Evolutionary conservation across 2,113 vertebrate species (phyloP), one percentile per base, ranked within the genome.

Genomic region (Chloropsis hardwickii): DNA sequence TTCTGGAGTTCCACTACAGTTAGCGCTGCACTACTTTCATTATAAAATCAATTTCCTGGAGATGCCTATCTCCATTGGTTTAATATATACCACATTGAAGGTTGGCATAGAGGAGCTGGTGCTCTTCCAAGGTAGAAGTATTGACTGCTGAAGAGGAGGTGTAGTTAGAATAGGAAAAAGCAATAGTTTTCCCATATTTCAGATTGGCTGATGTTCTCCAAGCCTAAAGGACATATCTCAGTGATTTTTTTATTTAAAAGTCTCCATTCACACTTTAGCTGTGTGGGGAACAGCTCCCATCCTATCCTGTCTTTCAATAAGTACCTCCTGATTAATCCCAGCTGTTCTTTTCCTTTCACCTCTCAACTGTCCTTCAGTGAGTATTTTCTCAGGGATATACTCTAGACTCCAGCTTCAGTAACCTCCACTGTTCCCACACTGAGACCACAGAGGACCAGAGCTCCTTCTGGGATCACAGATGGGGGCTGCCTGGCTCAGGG

Each of bases 31-130:
- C 82, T 92, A 7, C 80, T 93, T 92, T 83, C 86, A 86, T 97
- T 97, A 92, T 48, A 83, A 95, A 96, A 97, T 96, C 93, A 95
- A 81, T 95, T 93, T 95, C 80, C 90, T 86, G 88, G 48, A 95
- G 92, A 90, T 96, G 60, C 40, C 71, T 96, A 90, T 96, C 95
- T 94, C 71, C 60, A n/a, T 14, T 88, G 84, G 39, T 71, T 96
- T 88, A 81, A 93, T 95, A 74, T 83, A 45, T 67, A 67, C 51
- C 76, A 78, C 64, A 60, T 0, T 88, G 82, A 83, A 94, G 86
- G 35, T 2, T 96, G 79, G 56, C 67, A 51, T 24, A 81, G 51
- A 78, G 50, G 67, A 53, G 21, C 79, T 86, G 82, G 47, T 90
- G 50, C 79, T 93, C 88, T 94, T 96, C 90, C 90, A 95, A 92